Evolutionary conservation across 2,797 vertebrate genomes (phyloP).

Genomic region (Siniperca obscura): DNA sequence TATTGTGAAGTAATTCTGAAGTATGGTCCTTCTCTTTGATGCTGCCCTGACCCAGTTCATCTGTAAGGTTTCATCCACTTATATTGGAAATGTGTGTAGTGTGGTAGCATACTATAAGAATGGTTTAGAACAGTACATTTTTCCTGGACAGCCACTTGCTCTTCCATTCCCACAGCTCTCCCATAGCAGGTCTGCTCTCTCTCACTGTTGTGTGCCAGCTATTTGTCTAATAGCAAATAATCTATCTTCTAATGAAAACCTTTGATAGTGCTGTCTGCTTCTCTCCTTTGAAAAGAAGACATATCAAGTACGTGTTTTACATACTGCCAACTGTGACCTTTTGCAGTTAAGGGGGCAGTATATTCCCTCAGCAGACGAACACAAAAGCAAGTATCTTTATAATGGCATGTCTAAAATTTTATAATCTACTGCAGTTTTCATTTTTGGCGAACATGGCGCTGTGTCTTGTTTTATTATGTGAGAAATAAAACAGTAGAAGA

Average conservation of each 20-base stretch:
- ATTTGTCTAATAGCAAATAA: slow-evolving; percentile 63
- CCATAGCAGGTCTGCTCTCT: slow-evolving; percentile 56
- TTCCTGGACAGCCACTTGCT: slow-evolving; percentile 36
- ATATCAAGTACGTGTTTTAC: slow-evolving; percentile 17
- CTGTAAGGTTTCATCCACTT: not conserved
- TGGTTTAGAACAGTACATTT: slow-evolving; percentile 10
- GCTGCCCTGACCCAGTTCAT: not conserved
- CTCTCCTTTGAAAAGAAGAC: slow-evolving; percentile 19
- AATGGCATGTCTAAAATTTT: not conserved
- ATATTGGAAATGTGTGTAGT: not conserved
- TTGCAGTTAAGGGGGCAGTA: not conserved
- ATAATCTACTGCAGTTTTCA: slow-evolving; percentile 18
- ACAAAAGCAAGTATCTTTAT: slow-evolving; percentile 11
- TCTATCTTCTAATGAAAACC: slow-evolving; percentile 50
- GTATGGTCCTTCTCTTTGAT: not conserved
- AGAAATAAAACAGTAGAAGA: slow-evolving; percentile 33
- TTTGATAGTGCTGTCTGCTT: slow-evolving; percentile 29
- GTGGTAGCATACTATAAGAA: not conserved
- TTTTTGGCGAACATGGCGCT: slow-evolving; percentile 4
- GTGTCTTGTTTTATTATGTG: slow-evolving; percentile 54
- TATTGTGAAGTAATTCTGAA: not conserved
- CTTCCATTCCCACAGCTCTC: slow-evolving; percentile 55
- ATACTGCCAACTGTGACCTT: not conserved
- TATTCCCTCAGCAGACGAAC: slow-evolving; percentile 8
- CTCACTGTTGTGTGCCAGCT: slow-evolving; percentile 53